A percentile compares a stretch with the other conserved stretches of the same genome.
phyloP scores from a whole-genome alignment of 2,888 invertebrate species.

The Leptinotarsa rubiginosa region DNA sequence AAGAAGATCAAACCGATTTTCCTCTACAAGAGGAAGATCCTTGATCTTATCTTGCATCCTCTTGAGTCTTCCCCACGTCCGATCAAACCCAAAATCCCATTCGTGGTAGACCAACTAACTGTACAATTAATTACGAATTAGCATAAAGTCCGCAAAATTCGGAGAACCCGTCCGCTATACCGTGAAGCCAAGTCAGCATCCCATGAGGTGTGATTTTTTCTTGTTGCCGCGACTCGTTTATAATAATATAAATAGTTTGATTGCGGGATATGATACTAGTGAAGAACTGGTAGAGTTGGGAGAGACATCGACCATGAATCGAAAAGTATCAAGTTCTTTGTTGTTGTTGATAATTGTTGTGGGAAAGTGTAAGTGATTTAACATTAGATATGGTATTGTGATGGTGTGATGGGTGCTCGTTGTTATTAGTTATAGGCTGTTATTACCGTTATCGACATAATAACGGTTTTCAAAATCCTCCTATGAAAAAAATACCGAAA shows the following conservation, averaged over 20 bases:
- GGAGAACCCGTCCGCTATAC: constrained; percentile 7
- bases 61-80: constrained; percentile 4
- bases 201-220: constrained; percentile 12
- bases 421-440: constrained; percentile 15
- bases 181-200: constrained; percentile 14
- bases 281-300: constrained; percentile 42
- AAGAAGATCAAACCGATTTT: too few relatives aligned
- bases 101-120: constrained; percentile 4
- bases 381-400: constrained; percentile 29
- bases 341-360: constrained; percentile 39
- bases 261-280: constrained; percentile 39
- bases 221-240: constrained; percentile 20
- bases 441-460: background rate
- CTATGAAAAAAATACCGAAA: background rate
- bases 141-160: constrained; percentile 23
- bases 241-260: constrained; percentile 41
- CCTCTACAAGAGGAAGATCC: too few relatives aligned
- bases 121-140: constrained; percentile 12
- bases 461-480: background rate
- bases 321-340: constrained; percentile 38
- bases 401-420: constrained; percentile 16
- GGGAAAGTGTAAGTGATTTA: constrained; percentile 41
- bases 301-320: constrained; percentile 44
- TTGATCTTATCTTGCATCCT: background rate
- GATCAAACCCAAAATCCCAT: background rate